Evolutionary conservation across 2,113 vertebrate species (phyloP), one percentile per base, ranked within the genome.

Genomic region (Pterocles burchelli): DNA sequence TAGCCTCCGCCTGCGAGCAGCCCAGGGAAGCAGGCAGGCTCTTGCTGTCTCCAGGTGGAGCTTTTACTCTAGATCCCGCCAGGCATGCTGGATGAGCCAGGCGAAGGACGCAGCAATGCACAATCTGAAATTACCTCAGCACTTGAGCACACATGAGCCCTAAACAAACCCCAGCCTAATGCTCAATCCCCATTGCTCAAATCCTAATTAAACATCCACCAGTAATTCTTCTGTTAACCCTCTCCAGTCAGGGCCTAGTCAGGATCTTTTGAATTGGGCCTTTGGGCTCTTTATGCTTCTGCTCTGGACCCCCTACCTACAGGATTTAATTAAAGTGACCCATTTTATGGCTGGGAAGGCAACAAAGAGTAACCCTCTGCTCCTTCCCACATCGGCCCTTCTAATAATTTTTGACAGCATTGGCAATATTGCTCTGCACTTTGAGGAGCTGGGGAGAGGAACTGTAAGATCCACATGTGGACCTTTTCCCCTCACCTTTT

Each of bases 21-120:
- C 24, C 24, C 19, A 3, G 75, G 71, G 55, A 88, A 67, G 63
- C 84, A 38, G 67, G 33, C 38, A 22, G 49, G 67, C 78, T 59
- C 43, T 0, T 3, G 24, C 52, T 76, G 89, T 96, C 98, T 97
- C 96, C 96, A 97, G 97, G 96, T 91, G 97, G 97, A 98, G 97
- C 97, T 96, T 98, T 98, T 83, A 95, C 95, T 97, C 97, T n/a
- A 96, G 92, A 55, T 85, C 96, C 95, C 11, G 18, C 76, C 25
- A 11, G 9, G 48, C 26, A 12, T 17, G 2, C 76, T 46, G 84
- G 36, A 63, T 62, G 83, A 96, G 70, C 46, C 51, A 10, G 1
- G 59, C 7, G 0, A 86, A 94, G 76, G 79, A 59, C 0, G 1
- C 55, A 20, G 82, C 11, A 11, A 83, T 33, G 34, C 46, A 57